Percentiles rank a stretch among this genome's conserved stretches.
These are phyloP conservation scores for Arion vulgaris DNA, from an alignment of 1,140 invertebrate species.

Conservation along the genomic window DNA sequence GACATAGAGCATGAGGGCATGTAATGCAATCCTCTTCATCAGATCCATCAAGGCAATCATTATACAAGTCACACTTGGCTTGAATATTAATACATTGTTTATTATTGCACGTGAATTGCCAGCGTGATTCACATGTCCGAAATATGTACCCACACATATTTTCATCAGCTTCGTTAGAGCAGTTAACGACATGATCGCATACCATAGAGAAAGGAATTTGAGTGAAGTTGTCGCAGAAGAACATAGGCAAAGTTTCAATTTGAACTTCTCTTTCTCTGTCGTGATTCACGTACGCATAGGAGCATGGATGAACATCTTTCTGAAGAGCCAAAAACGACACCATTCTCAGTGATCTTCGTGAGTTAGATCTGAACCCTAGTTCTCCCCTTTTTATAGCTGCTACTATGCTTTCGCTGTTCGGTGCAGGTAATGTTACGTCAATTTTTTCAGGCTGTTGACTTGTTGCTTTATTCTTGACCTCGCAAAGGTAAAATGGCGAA, in stretches of 20 bases:
- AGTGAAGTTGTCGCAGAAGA: constrained; percentile 3
- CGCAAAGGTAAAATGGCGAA: not conserved
- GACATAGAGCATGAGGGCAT: not conserved
- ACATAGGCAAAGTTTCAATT: not conserved
- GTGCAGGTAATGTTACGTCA: not conserved
- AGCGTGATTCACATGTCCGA: not conserved
- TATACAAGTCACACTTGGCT: constrained; percentile 16
- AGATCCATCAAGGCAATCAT: constrained; percentile 10
- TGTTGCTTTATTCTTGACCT: not conserved
- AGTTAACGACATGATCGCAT: not conserved
- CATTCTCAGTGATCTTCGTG: not conserved
- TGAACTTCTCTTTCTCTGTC: not conserved
- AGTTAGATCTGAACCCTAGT: not conserved
- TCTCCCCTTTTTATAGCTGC: not conserved
- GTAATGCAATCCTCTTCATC: constrained; percentile 15
- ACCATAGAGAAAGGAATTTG: constrained; percentile 6
- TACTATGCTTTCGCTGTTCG: not conserved
- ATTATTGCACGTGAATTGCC: not conserved
- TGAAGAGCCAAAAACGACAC: not conserved
- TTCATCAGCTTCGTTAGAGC: not conserved
- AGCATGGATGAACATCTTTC: not conserved
- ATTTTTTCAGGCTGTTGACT: not conserved
- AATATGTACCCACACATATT: not conserved
- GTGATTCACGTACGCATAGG: not conserved
- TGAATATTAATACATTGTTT: not conserved